Conservation (phyloP, 2,113 vertebrate genomes). For the Phalacrocorax aristotelis region DNA sequence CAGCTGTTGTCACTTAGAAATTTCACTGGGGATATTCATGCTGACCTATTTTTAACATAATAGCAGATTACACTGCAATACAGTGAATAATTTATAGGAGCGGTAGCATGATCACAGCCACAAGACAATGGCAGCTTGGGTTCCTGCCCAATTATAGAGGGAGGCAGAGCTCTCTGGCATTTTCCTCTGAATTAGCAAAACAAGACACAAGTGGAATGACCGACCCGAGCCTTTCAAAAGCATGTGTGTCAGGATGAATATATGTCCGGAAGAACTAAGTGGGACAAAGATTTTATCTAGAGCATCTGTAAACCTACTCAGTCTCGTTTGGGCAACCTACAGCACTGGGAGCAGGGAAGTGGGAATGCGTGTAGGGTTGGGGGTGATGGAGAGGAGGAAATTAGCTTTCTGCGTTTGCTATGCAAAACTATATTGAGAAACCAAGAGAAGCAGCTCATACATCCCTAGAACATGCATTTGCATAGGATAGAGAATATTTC, state of each 20-base stretch:
- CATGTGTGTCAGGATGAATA: constrained; percentile 30
- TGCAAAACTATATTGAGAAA: constrained; percentile 1
- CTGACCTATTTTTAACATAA: constrained; percentile 72
- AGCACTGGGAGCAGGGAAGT: neutral
- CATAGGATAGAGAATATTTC: neutral
- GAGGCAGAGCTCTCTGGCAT: constrained; percentile 57
- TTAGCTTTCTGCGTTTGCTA: constrained; percentile 13
- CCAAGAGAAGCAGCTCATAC: neutral
- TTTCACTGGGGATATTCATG: constrained; percentile 33
- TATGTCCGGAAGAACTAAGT: neutral
- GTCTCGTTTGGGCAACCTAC: neutral
- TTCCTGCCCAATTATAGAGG: constrained; percentile 54
- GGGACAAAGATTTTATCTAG: constrained; percentile 19
- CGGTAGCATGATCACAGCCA: constrained; percentile 45
- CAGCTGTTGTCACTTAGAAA: constrained; percentile 13
- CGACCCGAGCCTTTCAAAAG: neutral
- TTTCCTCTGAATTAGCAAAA: constrained; percentile 74
- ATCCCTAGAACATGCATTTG: neutral
- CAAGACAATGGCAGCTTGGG: constrained; percentile 39
- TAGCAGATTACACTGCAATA: constrained; percentile 58
- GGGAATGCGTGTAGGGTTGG: neutral
- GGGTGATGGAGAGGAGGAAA: neutral
- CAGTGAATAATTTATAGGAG: constrained; percentile 75
- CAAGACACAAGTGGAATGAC: constrained; percentile 47
- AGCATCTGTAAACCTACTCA: constrained; percentile 12